Percentiles rank a stretch among this genome's conserved stretches.
These are phyloP conservation scores for Chloroclystis v-ata DNA, from an alignment of 2,888 invertebrate genomes.

Conservation along the genomic window DNA sequence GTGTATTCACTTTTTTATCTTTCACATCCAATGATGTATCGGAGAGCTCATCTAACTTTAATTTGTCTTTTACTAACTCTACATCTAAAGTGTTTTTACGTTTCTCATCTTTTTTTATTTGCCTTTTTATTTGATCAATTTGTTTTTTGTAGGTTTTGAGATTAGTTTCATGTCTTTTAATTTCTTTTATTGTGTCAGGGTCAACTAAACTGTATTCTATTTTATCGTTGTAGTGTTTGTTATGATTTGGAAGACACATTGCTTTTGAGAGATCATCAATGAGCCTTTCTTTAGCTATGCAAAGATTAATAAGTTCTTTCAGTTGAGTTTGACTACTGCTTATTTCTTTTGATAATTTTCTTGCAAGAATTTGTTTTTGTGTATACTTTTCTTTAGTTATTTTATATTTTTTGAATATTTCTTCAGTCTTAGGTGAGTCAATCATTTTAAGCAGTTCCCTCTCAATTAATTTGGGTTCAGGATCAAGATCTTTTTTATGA, in stretches of 20 bases:
- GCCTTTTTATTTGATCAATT: slow-evolving; percentile 85
- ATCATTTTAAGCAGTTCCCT: slow-evolving; percentile 74
- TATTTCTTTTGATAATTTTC: slow-evolving; percentile 78
- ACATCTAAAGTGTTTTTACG: slow-evolving; percentile 82
- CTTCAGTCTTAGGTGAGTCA: slow-evolving; percentile 69
- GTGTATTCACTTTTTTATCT: slow-evolving; percentile 76
- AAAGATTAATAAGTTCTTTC: slow-evolving; percentile 83
- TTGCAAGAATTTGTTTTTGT: slow-evolving; percentile 68
- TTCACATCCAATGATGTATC: slow-evolving; percentile 74
- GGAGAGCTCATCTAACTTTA: slow-evolving; percentile 71
- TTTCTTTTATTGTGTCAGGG: slow-evolving; percentile 79
- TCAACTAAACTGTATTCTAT: slow-evolving; percentile 76
- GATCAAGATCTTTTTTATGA: slow-evolving; percentile 73
- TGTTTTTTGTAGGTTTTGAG: slow-evolving; percentile 86
- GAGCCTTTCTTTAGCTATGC: slow-evolving; percentile 82
- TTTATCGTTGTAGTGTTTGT: slow-evolving; percentile 76
- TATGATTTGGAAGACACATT: slow-evolving; percentile 52
- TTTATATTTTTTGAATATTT: slow-evolving; percentile 75
- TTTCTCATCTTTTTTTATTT: slow-evolving; percentile 85
- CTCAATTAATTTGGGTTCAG: slow-evolving; percentile 76
- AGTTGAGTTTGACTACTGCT: slow-evolving; percentile 83
- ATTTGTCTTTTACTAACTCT: slow-evolving; percentile 78
- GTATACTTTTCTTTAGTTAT: slow-evolving; percentile 72
- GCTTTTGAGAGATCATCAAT: slow-evolving; percentile 81
- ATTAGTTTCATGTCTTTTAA: slow-evolving; percentile 84